These are phyloP conservation scores for Eupithecia centaureata DNA, from an alignment of 2,888 invertebrate species.

Conservation along the genomic window DNA sequence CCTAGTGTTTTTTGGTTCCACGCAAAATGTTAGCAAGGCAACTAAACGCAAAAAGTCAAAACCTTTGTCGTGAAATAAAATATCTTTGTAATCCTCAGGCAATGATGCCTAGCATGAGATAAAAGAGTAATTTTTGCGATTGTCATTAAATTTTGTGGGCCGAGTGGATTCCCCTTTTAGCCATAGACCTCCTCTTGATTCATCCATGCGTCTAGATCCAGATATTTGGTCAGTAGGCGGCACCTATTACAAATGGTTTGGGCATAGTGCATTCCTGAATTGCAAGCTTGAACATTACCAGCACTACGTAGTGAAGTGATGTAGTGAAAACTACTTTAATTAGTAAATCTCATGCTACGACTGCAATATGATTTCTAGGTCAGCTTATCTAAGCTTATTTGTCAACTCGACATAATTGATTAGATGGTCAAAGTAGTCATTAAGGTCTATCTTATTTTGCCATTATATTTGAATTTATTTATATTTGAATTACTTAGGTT, in stretches of 20 bases:
- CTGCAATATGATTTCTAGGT: background rate
- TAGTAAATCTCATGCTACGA: background rate
- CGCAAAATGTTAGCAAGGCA: too few species aligned
- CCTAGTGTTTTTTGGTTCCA: too few species aligned
- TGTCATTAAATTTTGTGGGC: too few species aligned
- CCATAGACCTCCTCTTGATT: background rate
- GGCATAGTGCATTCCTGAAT: background rate
- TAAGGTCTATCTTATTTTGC: slow-evolving; percentile 21
- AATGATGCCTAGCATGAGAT: too few species aligned
- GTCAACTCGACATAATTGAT: slow-evolving; percentile 8
- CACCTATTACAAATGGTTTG: background rate
- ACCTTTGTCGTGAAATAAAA: too few species aligned
- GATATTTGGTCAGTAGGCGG: background rate
- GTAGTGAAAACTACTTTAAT: background rate
- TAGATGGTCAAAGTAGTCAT: background rate
- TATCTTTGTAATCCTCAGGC: too few species aligned
- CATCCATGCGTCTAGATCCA: background rate
- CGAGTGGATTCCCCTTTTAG: too few species aligned
- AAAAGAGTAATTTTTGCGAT: too few species aligned
- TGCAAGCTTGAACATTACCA: background rate
- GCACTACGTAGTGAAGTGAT: background rate
- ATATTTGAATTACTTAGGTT: slow-evolving; percentile 17
- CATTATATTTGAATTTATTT: slow-evolving; percentile 30
- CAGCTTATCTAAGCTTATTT: background rate
- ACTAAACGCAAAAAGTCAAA: too few species aligned